Base-by-base conservation (phyloP, 2,888 invertebrate species). In the Monochamus alternatus region DNA sequence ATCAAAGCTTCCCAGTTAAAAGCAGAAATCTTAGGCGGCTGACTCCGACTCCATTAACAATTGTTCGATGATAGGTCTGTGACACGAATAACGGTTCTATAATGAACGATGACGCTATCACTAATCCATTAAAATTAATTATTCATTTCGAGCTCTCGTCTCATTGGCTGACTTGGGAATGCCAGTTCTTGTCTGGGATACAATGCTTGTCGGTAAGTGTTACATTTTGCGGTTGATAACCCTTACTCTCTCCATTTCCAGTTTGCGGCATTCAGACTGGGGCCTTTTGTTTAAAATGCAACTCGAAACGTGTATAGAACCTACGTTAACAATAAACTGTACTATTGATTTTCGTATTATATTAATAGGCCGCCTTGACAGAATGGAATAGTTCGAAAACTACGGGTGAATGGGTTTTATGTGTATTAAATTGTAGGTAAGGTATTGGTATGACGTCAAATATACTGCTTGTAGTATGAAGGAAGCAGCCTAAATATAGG, bases 91-190 rank as follows among this genome's bases (percentile, higher is more conserved):
- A 65, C 51, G 47, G 51, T 65, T 51, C 51, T 43, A 65, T 65
- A 51, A 66, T 69, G 60, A 60, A 60, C 43, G 69, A 69, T 47
- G 52, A 43, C 69, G 60, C 60, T 69, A 69, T 60, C 47, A 9
- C 38, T 44, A 60, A 69, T 60, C 60, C 69, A 69, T 69, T 59
- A 69, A 59, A 69, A 69, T 69, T 69, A 69, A 69, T 51, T 44
- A 69, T 69, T 60, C 51, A 44, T 60, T 60, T 60, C 55, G 44
- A 31, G 30, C 14, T 9, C 60, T 12, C 38, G 5, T 69, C 60
- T 60, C 60, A 69, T 69, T 69, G 60, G 63, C 47, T 63, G 70
- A 63, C 62, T 71, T 71, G n/a, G 70, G 38, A 71, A 63, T 71
- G 70, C 12, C 47, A 12, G 60, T 52, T 71, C 63, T 71, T 71